Percentiles rank a stretch among this genome's conserved stretches.
phyloP scores from a whole-genome alignment of 2,888 invertebrate species.

The Sympetrum striolatum region DNA sequence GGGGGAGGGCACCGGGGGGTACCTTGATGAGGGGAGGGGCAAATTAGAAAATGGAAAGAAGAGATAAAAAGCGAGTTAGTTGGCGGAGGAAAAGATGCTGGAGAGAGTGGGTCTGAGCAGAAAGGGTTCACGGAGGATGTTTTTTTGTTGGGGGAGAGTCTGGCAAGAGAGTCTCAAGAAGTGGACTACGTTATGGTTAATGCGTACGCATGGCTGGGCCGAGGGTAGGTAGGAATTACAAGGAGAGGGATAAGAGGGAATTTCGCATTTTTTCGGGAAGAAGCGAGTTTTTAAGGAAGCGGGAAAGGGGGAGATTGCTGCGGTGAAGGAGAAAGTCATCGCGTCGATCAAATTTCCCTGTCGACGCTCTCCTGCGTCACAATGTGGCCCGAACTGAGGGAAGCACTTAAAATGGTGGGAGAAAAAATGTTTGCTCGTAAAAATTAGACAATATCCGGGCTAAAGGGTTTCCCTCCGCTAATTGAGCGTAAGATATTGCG shows the following conservation, averaged over 20 bases:
- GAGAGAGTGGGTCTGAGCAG: not conserved
- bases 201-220: not conserved
- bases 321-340: slow-evolving; percentile 18
- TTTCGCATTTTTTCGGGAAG: not conserved
- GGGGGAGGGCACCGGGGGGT: no score
- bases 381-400: slow-evolving; percentile 3
- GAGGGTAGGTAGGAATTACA: not conserved
- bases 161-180: not conserved
- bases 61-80: slow-evolving; percentile 42
- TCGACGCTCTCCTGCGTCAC: not conserved
- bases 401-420: not conserved
- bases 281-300: not conserved
- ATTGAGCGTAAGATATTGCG: not conserved
- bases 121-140: slow-evolving; percentile 23
- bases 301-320: not conserved
- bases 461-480: not conserved
- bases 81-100: slow-evolving; percentile 30
- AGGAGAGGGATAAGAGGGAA: not conserved
- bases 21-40: not conserved
- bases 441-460: not conserved
- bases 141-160: not conserved
- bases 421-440: not conserved
- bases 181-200: slow-evolving; percentile 37
- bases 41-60: slow-evolving; percentile 42
- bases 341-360: slow-evolving; percentile 30